Base-by-base conservation (phyloP, 2,797 vertebrate genomes). In the Falco biarmicus region DNA sequence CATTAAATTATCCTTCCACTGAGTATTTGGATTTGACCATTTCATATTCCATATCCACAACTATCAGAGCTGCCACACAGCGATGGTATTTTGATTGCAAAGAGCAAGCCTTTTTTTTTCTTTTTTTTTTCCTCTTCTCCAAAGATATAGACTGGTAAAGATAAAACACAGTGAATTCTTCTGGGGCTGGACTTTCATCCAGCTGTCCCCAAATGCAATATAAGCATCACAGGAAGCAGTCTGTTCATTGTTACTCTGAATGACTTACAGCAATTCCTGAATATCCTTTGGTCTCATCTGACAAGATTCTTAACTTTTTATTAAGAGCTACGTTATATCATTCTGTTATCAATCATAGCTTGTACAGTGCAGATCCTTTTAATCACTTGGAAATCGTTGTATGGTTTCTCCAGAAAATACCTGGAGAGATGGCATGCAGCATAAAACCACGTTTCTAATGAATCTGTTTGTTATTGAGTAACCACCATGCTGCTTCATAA, bases 261-360 rank as follows among this genome's bases (percentile, higher is more conserved):
- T 47, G 56, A 93, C 71, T 91, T 82, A 61, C 3, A 89, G 50
- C 0, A 5, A 83, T 78, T 83, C 53, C 80, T 78, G 54, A 85
- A 89, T 48, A 85, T n/a, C 57, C 64, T 85, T 89, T 3, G 4
- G n/a, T 50, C 34, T 80, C 56, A 87, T 69, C 51, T 83, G 53
- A 81, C n/a, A 92, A 66, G 21, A 74, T 66, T 85, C 34, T 89
- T 85, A 81, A 57, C 81, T 90, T 61, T 90, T 94, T 84, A 64
- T 68, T 93, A 95, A 80, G 60, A 84, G 63, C 63, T 77, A 70
- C 57, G 14, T 51, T 84, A 45, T 32, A 94, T 25, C 64, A 50
- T 20, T 84, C 47, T 56, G 68, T 87, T 88, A 95, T 80, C 83
- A 92, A 37, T 65, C 13, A 2, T 9, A 83, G 68, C 39, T 50